Percentiles rank a stretch among this genome's conserved stretches.
These are phyloP conservation scores for Parochlus steinenii DNA, from an alignment of 2,888 invertebrate species.

Conservation along the genomic window DNA sequence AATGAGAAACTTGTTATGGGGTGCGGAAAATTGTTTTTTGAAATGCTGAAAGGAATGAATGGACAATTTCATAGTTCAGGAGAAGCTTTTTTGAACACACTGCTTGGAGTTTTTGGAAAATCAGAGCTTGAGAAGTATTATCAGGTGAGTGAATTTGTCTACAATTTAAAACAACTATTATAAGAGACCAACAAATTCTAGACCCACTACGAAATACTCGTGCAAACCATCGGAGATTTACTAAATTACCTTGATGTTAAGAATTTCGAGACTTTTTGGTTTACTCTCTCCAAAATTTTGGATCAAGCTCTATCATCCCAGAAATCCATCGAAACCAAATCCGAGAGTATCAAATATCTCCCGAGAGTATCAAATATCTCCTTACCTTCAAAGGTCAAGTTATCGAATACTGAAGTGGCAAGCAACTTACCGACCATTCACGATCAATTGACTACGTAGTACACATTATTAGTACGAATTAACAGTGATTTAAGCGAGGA, in stretches of 20 bases:
- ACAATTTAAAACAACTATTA: conserved; percentile 14
- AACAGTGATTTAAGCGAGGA: conserved; percentile 32
- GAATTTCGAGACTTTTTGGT: conserved; percentile 52
- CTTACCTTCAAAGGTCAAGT: conserved; percentile 42
- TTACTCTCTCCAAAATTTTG: conserved; percentile 29
- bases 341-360: no score
- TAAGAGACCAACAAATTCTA: conserved; percentile 23
- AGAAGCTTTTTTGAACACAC: conserved; percentile 47
- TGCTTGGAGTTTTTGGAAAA: conserved; percentile 44
- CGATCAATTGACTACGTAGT: conserved; percentile 40
- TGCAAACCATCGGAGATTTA: conserved; percentile 45
- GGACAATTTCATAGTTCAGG: conserved; percentile 76
- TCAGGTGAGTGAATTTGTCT: conserved; percentile 1
- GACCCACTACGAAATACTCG: conserved; percentile 47
- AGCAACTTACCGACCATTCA: conserved; percentile 40
- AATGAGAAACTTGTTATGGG: conserved; percentile 65
- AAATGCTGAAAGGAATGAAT: conserved; percentile 67
- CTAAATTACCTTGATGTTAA: conserved; percentile 42
- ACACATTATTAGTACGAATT: conserved; percentile 35
- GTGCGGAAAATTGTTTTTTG: conserved; percentile 74
- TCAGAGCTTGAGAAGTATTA: conserved; percentile 23
- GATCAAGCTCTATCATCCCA: no score
- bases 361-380: conserved; percentile 30
- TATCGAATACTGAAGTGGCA: conserved; percentile 46
- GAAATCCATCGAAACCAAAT: no score